Evolutionary conservation across 2,113 vertebrate species (phyloP).

Genomic region (human): DNA sequence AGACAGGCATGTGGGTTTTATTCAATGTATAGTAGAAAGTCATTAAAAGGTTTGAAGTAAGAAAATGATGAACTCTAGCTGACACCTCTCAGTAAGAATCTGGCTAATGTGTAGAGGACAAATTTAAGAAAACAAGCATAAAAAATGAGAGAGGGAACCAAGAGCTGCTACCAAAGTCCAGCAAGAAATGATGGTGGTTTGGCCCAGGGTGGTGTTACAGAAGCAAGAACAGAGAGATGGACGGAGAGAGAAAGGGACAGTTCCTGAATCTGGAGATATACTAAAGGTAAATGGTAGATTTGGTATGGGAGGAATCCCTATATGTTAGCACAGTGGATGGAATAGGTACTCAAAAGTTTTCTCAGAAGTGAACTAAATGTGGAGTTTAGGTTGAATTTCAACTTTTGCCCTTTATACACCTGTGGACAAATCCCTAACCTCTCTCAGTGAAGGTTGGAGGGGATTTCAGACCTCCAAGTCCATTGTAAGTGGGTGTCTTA

Average conservation of each 20-base stretch:
- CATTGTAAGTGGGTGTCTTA: not conserved
- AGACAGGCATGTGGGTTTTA: not conserved
- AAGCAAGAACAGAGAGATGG: not conserved
- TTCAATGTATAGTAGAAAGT: not conserved
- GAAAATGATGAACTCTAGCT: not conserved
- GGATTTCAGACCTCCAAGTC: not conserved
- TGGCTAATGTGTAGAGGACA: not conserved
- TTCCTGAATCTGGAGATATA: not conserved
- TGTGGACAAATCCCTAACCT: not conserved
- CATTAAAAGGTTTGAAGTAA: not conserved
- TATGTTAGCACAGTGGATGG: not conserved
- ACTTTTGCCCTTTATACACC: not conserved
- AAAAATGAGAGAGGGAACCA: not conserved
- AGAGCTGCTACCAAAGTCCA: not conserved
- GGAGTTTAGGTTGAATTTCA: not conserved
- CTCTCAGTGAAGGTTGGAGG: not conserved
- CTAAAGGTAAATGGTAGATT: not conserved
- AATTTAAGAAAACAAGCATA: not conserved
- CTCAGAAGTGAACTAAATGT: not conserved
- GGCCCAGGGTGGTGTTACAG: not conserved
- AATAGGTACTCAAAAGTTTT: not conserved
- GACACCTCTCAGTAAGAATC: not conserved
- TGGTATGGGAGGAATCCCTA: not conserved
- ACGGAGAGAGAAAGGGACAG: rapidly evolving
- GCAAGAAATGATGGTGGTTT: not conserved